A percentile compares a stretch with the other conserved stretches of the same genome.
Conservation (phyloP, 2,797 vertebrate species). For the Cephalopachus bancanus region DNA sequence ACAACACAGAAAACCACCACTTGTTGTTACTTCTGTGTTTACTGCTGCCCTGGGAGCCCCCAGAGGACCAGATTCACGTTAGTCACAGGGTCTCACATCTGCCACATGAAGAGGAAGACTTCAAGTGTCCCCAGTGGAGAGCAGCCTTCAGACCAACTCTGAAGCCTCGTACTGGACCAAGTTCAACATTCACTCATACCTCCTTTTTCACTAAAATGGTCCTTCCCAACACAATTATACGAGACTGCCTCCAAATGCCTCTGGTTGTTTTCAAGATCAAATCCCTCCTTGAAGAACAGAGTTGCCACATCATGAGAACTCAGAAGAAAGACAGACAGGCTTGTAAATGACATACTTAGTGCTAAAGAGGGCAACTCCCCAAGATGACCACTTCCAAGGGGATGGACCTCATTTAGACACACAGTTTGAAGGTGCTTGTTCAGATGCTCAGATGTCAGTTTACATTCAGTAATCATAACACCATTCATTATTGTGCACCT, state of each 20-base stretch:
- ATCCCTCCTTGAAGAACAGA: constrained; percentile 52
- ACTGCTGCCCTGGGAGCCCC: background rate
- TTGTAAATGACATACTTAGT: background rate
- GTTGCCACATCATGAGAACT: background rate
- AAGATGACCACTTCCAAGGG: background rate
- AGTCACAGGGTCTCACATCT: background rate
- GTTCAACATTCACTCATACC: background rate
- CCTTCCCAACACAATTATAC: constrained; percentile 54
- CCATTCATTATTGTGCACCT: background rate
- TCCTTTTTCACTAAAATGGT: constrained; percentile 64
- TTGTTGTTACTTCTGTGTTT: background rate
- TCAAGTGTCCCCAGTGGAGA: background rate
- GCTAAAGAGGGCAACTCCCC: background rate
- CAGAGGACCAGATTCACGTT: background rate
- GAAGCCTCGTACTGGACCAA: background rate
- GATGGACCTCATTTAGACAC: background rate
- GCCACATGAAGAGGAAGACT: background rate
- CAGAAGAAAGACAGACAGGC: background rate
- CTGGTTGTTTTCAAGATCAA: constrained; percentile 54
- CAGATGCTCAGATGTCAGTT: background rate
- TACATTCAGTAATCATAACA: background rate
- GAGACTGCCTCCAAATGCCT: constrained; percentile 46
- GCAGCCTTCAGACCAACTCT: constrained; percentile 11
- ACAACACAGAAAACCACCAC: background rate
- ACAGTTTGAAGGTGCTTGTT: background rate